Percentiles rank a stretch among this genome's conserved stretches.
Conservation (phyloP, 2,113 vertebrate genomes). For the Ascaphus truei region DNA sequence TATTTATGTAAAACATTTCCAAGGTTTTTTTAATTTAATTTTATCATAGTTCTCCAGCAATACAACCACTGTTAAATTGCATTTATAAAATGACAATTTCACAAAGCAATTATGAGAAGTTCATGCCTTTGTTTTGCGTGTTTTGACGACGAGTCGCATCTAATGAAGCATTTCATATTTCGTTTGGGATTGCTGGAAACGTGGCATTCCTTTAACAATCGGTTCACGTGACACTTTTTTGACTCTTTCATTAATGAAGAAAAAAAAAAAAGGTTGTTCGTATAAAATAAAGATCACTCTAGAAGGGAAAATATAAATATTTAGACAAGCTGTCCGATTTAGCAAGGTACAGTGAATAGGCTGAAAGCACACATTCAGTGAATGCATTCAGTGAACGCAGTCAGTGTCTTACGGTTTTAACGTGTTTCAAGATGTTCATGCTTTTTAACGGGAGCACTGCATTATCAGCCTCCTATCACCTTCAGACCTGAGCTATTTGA, state of each 20-base stretch:
- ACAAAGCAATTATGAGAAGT: constrained; percentile 31
- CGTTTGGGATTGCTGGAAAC: constrained; percentile 12
- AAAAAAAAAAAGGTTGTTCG: background rate
- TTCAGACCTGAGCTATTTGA: too few relatives aligned
- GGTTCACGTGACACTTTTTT: background rate
- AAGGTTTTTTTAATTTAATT: too few relatives aligned
- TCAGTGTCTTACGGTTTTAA: too few relatives aligned
- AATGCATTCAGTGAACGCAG: too few relatives aligned
- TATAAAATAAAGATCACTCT: background rate
- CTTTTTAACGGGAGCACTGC: too few relatives aligned
- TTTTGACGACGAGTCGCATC: constrained; percentile 27
- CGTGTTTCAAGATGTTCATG: too few relatives aligned
- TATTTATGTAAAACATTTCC: constrained; percentile 34
- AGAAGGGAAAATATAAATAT: background rate
- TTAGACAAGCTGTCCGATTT: too few relatives aligned
- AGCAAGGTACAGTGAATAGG: too few relatives aligned
- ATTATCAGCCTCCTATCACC: too few relatives aligned
- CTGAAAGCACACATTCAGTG: too few relatives aligned
- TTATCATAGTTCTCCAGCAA: constrained; percentile 31
- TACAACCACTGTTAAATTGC: constrained; percentile 31
- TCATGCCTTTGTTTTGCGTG: constrained; percentile 30
- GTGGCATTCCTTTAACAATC: background rate
- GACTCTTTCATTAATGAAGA: background rate
- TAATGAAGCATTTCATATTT: constrained; percentile 35
- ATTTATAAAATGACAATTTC: constrained; percentile 33